Evolutionary conservation across 2,888 invertebrate species (phyloP), one percentile per base, ranked within the genome.

Genomic region (Parnassius apollo): DNA sequence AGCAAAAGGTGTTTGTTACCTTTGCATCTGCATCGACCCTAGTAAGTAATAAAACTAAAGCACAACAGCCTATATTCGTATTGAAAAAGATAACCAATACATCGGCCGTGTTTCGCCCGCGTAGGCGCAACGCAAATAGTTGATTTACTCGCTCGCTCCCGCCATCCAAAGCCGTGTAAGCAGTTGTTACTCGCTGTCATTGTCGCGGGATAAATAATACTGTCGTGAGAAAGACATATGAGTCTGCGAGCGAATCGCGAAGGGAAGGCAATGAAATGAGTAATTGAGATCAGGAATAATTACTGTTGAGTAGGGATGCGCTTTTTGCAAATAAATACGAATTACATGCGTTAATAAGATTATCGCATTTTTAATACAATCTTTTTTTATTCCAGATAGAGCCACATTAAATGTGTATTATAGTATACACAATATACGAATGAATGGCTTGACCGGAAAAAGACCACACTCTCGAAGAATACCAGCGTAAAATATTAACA

Each of bases 91-190:
- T 61, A 58, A 61, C 65, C 65, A 64, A 67, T 64, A 56, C 51
- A 44, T 11, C 46, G 59, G 51, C 65, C 57, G 58, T 57, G 65
- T 57, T 64, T 58, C 58, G 22, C 44, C 62, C 65, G 72, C 71
- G 70, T 68, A 59, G 64, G 68, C 69, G 71, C 73, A 71, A 82
- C 78, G 83, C 88, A 89, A 89, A 88, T 87, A 88, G 88, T 88
- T 88, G 88, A 90, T 89, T 88, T 88, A 88, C 80, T 75, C 75
- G 72, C 72, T 64, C 78, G 78, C 80, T 77, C 77, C 78, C 71
- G 73, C 68, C 68, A 74, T 73, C 70, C 80, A 79, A 77, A 79
- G 77, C 76, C 75, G 66, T 71, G 68, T 67, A 73, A 69, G 67
- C 67, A 59, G 68, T 76, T 78, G 73, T 76, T 76, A 45, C 75